Conservation (phyloP, 2,888 invertebrate genomes). For the Leptopilina drosophilae region DNA sequence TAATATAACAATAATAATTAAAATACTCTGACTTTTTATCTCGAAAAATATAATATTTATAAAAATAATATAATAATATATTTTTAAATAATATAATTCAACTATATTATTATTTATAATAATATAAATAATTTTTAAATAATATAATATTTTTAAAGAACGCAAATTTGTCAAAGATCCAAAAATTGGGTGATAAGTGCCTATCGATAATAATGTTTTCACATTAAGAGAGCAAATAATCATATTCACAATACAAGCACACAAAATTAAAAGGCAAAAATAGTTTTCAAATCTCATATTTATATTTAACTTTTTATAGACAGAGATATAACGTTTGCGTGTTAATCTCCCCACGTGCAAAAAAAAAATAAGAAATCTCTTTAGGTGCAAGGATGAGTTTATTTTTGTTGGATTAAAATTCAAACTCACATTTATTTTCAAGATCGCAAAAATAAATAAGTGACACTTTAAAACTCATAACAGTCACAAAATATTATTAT, state of each 20-base stretch:
- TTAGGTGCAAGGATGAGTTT: conserved; percentile 5
- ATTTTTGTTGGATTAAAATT: conserved; percentile 13
- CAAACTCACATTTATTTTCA: neutral
- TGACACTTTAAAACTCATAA: neutral
- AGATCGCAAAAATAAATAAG: neutral
- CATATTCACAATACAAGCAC: conserved; percentile 3
- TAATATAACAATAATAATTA: too few relatives aligned
- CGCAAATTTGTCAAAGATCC: neutral
- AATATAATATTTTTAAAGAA: neutral
- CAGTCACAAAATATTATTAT: neutral
- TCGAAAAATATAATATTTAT: too few relatives aligned
- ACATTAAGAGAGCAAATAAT: conserved; percentile 9
- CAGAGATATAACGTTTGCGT: conserved; percentile 15
- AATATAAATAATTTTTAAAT: too few relatives aligned
- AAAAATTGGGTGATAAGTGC: neutral
- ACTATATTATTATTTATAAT: too few relatives aligned
- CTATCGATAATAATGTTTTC: conserved; percentile 13
- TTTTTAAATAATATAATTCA: too few relatives aligned
- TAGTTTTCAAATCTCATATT: conserved; percentile 35
- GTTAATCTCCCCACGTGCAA: neutral
- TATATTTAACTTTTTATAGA: conserved; percentile 38
- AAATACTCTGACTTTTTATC: too few relatives aligned
- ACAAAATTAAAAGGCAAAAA: conserved; percentile 13
- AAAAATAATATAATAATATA: too few relatives aligned
- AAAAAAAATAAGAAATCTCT: conserved; percentile 2